Conservation (phyloP, 2,888 invertebrate species). For the Leptinotarsa tumamoca region DNA sequence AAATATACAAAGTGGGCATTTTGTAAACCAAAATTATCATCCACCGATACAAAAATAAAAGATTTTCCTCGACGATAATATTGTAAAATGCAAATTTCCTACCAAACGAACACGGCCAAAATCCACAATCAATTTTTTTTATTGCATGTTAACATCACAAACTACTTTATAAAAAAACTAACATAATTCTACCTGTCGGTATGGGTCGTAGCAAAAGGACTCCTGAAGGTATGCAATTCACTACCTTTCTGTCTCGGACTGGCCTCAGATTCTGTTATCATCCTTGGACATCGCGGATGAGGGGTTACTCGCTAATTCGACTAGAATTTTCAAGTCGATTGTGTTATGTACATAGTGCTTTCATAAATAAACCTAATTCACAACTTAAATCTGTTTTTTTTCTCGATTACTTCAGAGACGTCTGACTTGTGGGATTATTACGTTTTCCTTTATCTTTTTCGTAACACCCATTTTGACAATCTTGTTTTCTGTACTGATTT, state of each 20-base stretch:
- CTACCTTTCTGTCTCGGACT: constrained; percentile 58
- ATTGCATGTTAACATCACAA: constrained; percentile 65
- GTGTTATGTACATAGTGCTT: not conserved
- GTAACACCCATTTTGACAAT: too few relatives aligned
- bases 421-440: too few relatives aligned
- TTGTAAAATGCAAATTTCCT: constrained; percentile 64
- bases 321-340: not conserved
- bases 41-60: constrained; percentile 30
- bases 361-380: too few relatives aligned
- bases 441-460: too few relatives aligned
- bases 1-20: constrained; percentile 21
- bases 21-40: constrained; percentile 28
- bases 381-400: too few relatives aligned
- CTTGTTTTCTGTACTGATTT: too few relatives aligned
- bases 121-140: constrained; percentile 61
- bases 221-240: constrained; percentile 59
- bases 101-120: constrained; percentile 56
- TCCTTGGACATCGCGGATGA: constrained; percentile 61
- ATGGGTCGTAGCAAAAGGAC: constrained; percentile 55
- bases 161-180: constrained; percentile 61
- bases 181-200: constrained; percentile 61
- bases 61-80: constrained; percentile 42
- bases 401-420: too few relatives aligned
- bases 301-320: constrained; percentile 43
- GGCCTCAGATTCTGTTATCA: constrained; percentile 64